These are phyloP conservation scores for Syngnathus scovelli DNA, from an alignment of 2,113 vertebrate genomes.

Conservation along the genomic window DNA sequence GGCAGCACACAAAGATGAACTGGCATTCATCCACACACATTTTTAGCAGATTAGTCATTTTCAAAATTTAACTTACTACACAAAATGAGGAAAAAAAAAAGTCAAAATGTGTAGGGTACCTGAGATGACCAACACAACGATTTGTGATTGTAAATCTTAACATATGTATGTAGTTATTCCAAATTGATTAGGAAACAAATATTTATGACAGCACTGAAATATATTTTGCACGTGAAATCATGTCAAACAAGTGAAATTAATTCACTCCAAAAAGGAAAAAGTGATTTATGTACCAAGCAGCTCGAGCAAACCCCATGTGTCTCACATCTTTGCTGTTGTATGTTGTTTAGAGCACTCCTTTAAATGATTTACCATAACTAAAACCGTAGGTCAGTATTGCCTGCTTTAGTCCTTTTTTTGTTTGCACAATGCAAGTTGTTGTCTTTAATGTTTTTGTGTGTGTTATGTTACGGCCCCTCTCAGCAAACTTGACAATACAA, in stretches of 20 bases:
- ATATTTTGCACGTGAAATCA: neutral
- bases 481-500: too few relatives aligned
- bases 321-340: neutral
- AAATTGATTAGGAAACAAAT: neutral
- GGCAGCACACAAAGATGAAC: slow-evolving; percentile 6
- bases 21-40: neutral
- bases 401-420: neutral
- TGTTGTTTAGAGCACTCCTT: neutral
- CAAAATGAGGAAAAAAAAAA: neutral
- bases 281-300: neutral
- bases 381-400: neutral
- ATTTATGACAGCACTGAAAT: neutral
- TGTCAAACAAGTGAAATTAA: neutral
- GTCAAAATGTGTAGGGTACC: neutral
- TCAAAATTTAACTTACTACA: neutral
- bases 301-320: neutral
- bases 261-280: neutral
- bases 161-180: neutral
- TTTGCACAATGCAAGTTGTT: too few relatives aligned
- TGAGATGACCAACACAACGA: neutral
- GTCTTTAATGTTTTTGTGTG: too few relatives aligned
- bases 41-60: neutral
- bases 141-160: neutral
- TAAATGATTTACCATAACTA: neutral
- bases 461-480: too few relatives aligned